Percentiles rank a stretch among this genome's conserved stretches.
Evolutionary conservation across 2,888 invertebrate species (phyloP).

Genomic region (Drosophila mimetica): DNA sequence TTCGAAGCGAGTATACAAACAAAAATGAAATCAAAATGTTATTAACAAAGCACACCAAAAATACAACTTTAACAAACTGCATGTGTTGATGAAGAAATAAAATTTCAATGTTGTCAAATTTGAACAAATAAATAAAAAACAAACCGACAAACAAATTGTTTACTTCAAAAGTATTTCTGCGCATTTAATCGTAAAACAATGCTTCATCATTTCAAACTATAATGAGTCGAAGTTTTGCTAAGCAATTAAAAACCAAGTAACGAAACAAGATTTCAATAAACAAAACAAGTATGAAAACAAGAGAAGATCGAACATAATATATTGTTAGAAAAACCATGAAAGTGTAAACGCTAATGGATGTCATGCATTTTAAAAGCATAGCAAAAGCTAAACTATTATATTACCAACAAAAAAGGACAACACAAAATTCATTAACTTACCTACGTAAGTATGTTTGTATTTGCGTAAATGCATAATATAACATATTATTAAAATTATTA

Average conservation of each 20-base stretch:
- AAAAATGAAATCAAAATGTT: conserved; percentile 47
- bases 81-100: conserved; percentile 58
- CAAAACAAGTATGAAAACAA: conserved; percentile 28
- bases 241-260: conserved; percentile 34
- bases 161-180: conserved; percentile 75
- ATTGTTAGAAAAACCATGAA: conserved; percentile 39
- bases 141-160: conserved; percentile 47
- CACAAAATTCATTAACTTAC: conserved; percentile 46
- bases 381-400: conserved; percentile 46
- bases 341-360: conserved; percentile 35
- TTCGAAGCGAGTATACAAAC: conserved; percentile 37
- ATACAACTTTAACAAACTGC: conserved; percentile 49
- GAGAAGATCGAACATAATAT: conserved; percentile 37
- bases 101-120: conserved; percentile 63
- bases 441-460: conserved; percentile 49
- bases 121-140: conserved; percentile 25
- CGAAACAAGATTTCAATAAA: conserved; percentile 21
- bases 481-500: conserved; percentile 72
- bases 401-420: conserved; percentile 39
- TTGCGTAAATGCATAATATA: conserved; percentile 63
- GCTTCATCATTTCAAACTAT: conserved; percentile 36
- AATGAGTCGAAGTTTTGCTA: conserved; percentile 37
- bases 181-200: conserved; percentile 62
- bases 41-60: conserved; percentile 52
- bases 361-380: conserved; percentile 54